Percentiles rank a stretch among this genome's conserved stretches.
phyloP scores from a whole-genome alignment of 2,888 invertebrate genomes.

The Dynastes tityus region DNA sequence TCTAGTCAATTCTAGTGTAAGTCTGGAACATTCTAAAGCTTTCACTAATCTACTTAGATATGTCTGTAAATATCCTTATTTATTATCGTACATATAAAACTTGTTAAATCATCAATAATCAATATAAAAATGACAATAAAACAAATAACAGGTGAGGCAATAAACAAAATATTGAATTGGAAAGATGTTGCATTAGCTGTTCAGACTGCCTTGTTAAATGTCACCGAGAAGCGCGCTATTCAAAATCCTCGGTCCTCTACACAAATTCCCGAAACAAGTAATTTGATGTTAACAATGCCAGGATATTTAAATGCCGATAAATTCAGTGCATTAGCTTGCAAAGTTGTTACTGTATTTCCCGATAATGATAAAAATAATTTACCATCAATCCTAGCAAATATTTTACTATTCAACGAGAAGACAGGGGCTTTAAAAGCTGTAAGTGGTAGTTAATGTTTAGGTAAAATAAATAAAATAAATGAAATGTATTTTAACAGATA shows the following conservation, averaged over 20 bases:
- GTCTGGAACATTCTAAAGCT: background rate
- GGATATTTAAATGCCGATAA: constrained; percentile 67
- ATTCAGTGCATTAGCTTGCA: constrained; percentile 68
- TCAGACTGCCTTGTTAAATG: constrained; percentile 67
- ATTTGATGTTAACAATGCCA: constrained; percentile 70
- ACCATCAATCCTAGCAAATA: constrained; percentile 69
- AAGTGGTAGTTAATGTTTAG: constrained; percentile 51
- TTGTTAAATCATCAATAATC: background rate
- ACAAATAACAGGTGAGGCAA: constrained; percentile 63
- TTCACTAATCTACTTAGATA: background rate
- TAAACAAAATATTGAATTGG: constrained; percentile 68
- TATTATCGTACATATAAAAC: background rate
- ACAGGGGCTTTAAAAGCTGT: constrained; percentile 71
- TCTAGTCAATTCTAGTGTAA: background rate
- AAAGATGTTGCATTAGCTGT: constrained; percentile 66
- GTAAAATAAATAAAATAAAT: background rate
- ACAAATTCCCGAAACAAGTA: constrained; percentile 55
- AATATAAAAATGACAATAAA: constrained; percentile 29
- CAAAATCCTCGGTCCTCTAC: constrained; percentile 67
- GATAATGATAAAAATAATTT: constrained; percentile 65
- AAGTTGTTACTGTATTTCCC: constrained; percentile 70
- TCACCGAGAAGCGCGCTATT: constrained; percentile 60
- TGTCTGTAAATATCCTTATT: background rate
- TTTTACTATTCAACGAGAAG: constrained; percentile 68
- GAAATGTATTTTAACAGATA: constrained; percentile 60